Evolutionary conservation across 37 sponge, comb jelly and placozoan genomes (phyloP), one percentile per base, ranked within the genome.

Genomic region (Bolinopsis microptera): DNA sequence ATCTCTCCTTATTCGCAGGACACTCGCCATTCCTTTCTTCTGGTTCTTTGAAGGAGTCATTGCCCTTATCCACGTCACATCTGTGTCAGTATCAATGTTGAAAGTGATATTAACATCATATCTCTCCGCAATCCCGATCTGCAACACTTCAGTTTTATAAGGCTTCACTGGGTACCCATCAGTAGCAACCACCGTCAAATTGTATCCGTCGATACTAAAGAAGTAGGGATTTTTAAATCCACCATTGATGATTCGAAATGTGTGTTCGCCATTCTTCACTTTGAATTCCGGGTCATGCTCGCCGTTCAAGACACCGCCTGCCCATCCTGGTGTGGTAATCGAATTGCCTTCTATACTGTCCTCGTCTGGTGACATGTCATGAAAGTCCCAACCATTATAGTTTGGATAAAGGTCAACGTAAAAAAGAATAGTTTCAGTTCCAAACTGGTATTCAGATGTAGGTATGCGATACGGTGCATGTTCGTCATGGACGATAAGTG

Each of bases 161-260:
- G 94, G 93, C 69, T 95, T 67, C 24, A 97, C 88, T 18, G 90
- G 38, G 39, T 76, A 38, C 3, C 95, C 97, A 93, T 97, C 97
- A 38, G 95, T 95, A 13, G 97, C 93, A 18, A 95, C 83, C 31
- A 97, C 94, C 18, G 94, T 95, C 0, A 97, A 82, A 13, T 92
- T 76, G 69, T 97, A 96, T 27, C 94, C 95, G 31, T 97, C 95
- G 38, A 97, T 93, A 18, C 96, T 96, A 38, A 96, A 77, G 35
- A 88, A 83, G 88, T 68, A 95, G 1, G 94, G 83, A 82, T 68
- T 95, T 0, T 93, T 27, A 9, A 28, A 39, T 68, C 96, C 96
- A 0, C 93, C 95, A 31, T 96, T 96, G 28, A 97, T 94, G 21
- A 97, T 0, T 16, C 97, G 69, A 35, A 96, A 96, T 21, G 96